Evolutionary conservation across 2,888 invertebrate species (phyloP).

Genomic region (Nymphalis polychloros): DNA sequence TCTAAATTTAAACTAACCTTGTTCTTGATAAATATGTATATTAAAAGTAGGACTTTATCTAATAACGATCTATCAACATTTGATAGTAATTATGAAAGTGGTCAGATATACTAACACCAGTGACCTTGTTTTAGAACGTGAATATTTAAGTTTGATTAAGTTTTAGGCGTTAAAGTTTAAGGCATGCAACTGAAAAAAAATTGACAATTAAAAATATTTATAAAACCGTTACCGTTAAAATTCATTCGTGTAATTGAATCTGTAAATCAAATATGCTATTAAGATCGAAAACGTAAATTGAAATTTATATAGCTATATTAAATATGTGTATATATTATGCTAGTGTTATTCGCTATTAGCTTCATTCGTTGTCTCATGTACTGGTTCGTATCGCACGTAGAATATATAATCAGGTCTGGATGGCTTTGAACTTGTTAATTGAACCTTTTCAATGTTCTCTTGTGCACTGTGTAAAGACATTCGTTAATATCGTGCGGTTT

Average conservation of each 20-base stretch:
- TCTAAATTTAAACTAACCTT: constrained; percentile 3
- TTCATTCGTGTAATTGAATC: no score
- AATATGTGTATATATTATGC: no score
- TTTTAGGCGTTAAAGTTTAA: no score
- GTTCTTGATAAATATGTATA: not conserved
- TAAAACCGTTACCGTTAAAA: no score
- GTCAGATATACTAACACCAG: not conserved
- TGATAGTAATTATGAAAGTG: constrained; percentile 18
- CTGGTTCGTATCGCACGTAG: constrained; percentile 15
- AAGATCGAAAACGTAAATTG: no score
- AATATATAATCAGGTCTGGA: constrained; percentile 23
- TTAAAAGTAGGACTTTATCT: constrained; percentile 16
- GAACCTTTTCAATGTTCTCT: constrained; percentile 31
- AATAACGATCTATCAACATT: not conserved
- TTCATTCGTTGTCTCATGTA: constrained; percentile 4
- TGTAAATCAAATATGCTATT: no score
- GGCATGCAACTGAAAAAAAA: no score
- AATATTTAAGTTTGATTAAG: not conserved
- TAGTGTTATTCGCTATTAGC: constrained; percentile 1
- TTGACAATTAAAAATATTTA: no score
- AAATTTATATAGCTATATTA: no score
- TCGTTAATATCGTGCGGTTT: constrained; percentile 10
- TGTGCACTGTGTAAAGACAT: constrained; percentile 4
- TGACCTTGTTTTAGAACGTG: constrained; percentile 1
- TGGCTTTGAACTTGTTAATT: constrained; percentile 30